A percentile compares a stretch with the other conserved stretches of the same genome.
phyloP scores from a whole-genome alignment of 2,888 invertebrate genomes.

The Drepanosiphum platanoidis region DNA sequence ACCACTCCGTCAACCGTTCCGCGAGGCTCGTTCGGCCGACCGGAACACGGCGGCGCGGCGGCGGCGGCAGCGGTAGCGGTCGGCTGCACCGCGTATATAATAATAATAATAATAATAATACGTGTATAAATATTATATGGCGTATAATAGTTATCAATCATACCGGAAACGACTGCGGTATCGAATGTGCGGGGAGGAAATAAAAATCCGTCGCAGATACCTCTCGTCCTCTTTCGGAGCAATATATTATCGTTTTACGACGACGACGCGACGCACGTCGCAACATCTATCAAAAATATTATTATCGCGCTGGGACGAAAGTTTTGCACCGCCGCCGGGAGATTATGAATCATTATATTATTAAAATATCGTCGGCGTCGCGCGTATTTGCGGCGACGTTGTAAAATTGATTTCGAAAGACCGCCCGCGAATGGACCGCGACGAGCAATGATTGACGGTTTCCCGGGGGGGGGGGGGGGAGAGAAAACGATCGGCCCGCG shows the following conservation, averaged over 20 bases:
- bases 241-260: background rate
- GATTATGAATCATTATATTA: background rate
- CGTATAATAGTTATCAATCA: constrained; percentile 54
- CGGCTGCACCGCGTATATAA: background rate
- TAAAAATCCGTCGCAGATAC: background rate
- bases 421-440: too few relatives aligned
- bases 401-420: background rate
- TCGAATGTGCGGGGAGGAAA: background rate
- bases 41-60: constrained; percentile 16
- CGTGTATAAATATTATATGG: background rate
- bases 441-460: too few relatives aligned
- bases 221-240: background rate
- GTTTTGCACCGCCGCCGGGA: background rate
- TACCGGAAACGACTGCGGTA: constrained; percentile 7
- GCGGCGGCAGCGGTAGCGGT: too few relatives aligned
- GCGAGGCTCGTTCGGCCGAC: background rate
- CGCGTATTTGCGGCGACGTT: background rate
- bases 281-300: background rate
- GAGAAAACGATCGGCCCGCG: too few relatives aligned
- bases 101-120: too few relatives aligned
- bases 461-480: too few relatives aligned
- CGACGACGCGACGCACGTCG: background rate
- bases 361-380: background rate
- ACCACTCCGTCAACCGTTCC: background rate
- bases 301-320: background rate